A percentile compares a stretch with the other conserved stretches of the same genome.
These are phyloP conservation scores for Danionella cerebrum DNA, from an alignment of 2,113 vertebrate genomes.

Conservation along the genomic window DNA sequence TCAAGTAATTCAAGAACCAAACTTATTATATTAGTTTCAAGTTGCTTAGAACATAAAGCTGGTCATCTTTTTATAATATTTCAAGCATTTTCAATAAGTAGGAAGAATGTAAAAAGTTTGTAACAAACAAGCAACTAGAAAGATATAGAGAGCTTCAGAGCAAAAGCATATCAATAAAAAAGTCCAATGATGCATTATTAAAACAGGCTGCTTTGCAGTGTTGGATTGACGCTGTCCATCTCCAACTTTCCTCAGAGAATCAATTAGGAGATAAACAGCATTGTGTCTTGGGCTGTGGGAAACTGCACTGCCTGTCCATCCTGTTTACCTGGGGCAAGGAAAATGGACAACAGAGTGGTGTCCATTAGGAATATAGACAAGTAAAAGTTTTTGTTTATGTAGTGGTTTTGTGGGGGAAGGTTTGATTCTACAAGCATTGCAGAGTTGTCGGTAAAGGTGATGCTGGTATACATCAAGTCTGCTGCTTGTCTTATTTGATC, in stretches of 20 bases:
- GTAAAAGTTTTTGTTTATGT: conserved; percentile 50
- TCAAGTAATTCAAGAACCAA: too few relatives aligned
- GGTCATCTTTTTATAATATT: conserved; percentile 36
- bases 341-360: conserved; percentile 59
- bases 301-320: conserved; percentile 61
- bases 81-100: too few relatives aligned
- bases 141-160: conserved; percentile 24
- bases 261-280: conserved; percentile 80
- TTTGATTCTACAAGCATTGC: conserved; percentile 14
- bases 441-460: background rate
- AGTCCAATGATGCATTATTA: conserved; percentile 61
- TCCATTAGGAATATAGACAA: conserved; percentile 56
- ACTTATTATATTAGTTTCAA: too few relatives aligned
- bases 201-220: conserved; percentile 57
- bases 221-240: conserved; percentile 63
- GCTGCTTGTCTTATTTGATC: background rate
- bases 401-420: conserved; percentile 44
- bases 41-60: too few relatives aligned
- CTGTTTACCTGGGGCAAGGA: conserved; percentile 72
- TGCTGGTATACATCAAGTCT: background rate
- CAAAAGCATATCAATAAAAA: conserved; percentile 59
- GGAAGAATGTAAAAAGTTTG: too few relatives aligned
- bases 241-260: conserved; percentile 71
- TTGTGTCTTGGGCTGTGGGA: conserved; percentile 58
- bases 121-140: too few relatives aligned